Evolutionary conservation across 2,888 invertebrate species (phyloP).

Genomic region (Fabriciana adippe): DNA sequence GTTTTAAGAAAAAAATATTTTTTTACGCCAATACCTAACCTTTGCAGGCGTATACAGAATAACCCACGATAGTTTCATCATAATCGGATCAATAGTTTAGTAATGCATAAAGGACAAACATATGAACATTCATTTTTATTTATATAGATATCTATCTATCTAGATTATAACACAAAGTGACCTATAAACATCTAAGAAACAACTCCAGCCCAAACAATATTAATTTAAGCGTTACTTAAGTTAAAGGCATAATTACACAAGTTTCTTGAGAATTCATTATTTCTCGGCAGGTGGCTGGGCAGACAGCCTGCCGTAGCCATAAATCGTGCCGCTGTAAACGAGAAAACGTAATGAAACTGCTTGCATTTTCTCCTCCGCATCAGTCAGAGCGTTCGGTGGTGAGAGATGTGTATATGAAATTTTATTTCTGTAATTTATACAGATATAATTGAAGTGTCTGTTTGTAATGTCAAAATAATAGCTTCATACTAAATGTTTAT

Average conservation of each 20-base stretch:
- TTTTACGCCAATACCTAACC: too few relatives aligned
- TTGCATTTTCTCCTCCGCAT: slow-evolving; percentile 76
- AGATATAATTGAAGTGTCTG: too few relatives aligned
- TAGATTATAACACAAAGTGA: not conserved
- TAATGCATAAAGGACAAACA: too few relatives aligned
- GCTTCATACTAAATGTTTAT: too few relatives aligned
- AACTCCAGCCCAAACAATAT: slow-evolving; percentile 1
- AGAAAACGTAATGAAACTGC: slow-evolving; percentile 78
- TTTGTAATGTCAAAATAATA: too few relatives aligned
- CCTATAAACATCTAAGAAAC: not conserved
- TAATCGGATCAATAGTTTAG: too few relatives aligned
- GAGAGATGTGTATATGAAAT: slow-evolving; percentile 46
- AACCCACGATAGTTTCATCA: too few relatives aligned
- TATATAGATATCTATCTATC: too few relatives aligned
- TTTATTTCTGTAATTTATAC: too few relatives aligned
- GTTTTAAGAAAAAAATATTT: too few relatives aligned
- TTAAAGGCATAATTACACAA: slow-evolving; percentile 22
- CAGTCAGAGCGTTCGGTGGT: slow-evolving; percentile 54
- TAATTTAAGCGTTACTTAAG: slow-evolving; percentile 6
- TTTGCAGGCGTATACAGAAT: too few relatives aligned
- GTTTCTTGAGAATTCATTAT: slow-evolving; percentile 34
- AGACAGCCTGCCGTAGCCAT: slow-evolving; percentile 48
- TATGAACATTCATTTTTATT: too few relatives aligned
- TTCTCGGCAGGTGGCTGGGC: slow-evolving; percentile 38
- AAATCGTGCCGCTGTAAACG: slow-evolving; percentile 66